Base-by-base conservation (phyloP, 2,797 vertebrate species). In the Cirrhinus mrigala region DNA sequence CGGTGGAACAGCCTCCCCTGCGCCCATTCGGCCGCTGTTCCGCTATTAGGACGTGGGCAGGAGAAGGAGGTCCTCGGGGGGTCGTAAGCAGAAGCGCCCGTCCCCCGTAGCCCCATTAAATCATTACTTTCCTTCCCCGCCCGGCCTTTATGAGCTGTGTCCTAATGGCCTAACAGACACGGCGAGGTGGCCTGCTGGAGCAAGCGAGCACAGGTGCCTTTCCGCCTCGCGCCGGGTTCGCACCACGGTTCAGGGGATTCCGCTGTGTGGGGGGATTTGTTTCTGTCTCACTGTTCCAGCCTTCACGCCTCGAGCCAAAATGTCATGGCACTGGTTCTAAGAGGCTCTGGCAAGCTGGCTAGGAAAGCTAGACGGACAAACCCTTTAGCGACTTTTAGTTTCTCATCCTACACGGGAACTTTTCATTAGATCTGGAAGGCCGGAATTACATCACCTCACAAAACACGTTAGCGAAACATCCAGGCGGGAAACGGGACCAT, bases 101-200 rank as follows among this genome's bases (percentile, higher is more conserved):
- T 95, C 96, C 95, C 94, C 93, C 93, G 93, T 95, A 92, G 93
- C 95, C 95, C 95, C 94, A 96, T 97, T 97, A 97, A 97, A 97
- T 97, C 96, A 97, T 96, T 96, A 96, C 94, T 95, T 93, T 95
- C 95, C 94, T 95, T 95, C 88, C 70, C 83, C 56, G 94, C 95
- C 94, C 95, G 94, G 95, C 94, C 95, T 97, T 97, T 95, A 96
- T 96, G 96, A 97, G 96, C 95, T 97, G 96, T 96, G 95, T 96
- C 95, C 96, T 96, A 95, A 97, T 97, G 95, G 96, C 96, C 96
- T 96, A 95, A 96, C 96, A 96, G 96, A 96, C 94, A 93, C 94
- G 94, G 93, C 91, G 94, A 94, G 95, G 96, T 96, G 96, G 96
- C 95, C 95, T 95, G 94, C 92, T 92, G 68, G 88, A 86, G 85